A percentile compares a stretch with the other conserved stretches of the same genome.
phyloP scores from a whole-genome alignment of 2,888 invertebrate genomes.

The Erebia aethiops region DNA sequence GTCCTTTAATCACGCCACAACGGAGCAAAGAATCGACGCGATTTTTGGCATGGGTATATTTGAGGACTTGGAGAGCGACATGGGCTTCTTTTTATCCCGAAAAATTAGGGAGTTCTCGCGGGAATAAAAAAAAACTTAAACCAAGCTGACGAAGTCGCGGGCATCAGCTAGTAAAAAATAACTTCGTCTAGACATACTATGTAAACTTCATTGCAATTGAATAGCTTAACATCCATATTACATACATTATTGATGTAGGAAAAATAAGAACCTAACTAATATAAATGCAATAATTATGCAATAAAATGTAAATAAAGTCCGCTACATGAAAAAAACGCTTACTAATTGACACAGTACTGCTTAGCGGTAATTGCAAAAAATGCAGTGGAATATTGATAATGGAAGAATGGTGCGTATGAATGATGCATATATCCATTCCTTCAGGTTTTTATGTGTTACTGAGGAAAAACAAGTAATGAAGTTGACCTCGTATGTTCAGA shows the following conservation, averaged over 20 bases:
- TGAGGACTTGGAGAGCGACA: no score
- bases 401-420: slow-evolving; percentile 35
- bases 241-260: not conserved
- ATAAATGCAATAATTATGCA: slow-evolving; percentile 17
- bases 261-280: not conserved
- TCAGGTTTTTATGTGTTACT: slow-evolving; percentile 30
- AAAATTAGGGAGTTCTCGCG: no score
- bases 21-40: no score
- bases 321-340: slow-evolving; percentile 30
- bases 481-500: slow-evolving; percentile 6
- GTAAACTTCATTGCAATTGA: slow-evolving; percentile 8
- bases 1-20: no score
- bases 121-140: no score
- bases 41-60: no score
- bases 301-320: slow-evolving; percentile 33
- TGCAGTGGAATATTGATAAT: slow-evolving; percentile 37
- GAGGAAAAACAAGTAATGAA: slow-evolving; percentile 31
- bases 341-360: slow-evolving; percentile 36
- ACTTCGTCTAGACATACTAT: slow-evolving; percentile 21
- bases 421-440: slow-evolving; percentile 34
- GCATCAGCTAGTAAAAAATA: not conserved
- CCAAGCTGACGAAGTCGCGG: no score
- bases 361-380: slow-evolving; percentile 38
- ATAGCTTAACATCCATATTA: not conserved
- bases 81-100: no score